Evolutionary conservation across 2,797 vertebrate genomes (phyloP), one percentile per base, ranked within the genome.

Genomic region (Catharus ustulatus): DNA sequence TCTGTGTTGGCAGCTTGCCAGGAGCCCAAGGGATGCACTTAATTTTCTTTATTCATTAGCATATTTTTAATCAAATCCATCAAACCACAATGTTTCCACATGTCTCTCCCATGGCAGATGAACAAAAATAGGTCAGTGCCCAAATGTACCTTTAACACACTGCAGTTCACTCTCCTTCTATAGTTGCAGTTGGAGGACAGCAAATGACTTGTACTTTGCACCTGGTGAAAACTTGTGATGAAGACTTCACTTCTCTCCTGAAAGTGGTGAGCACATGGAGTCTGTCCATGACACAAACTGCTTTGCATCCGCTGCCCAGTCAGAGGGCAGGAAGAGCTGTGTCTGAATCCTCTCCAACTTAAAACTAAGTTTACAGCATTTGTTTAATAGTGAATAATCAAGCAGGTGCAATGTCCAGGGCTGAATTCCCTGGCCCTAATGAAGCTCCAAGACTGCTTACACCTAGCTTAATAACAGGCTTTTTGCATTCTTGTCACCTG

Each of bases 1-100:
- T 72, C 89, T 96, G 55, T 52, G 82, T 90, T 95, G 94, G 95
- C 91, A 79, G 59, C 45, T 84, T 94, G 92, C 96, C 95, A 96
- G 95, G 23, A 96, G 95, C 96, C 94, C 93, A 96, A 96, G 95
- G 94, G 93, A 93, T 96, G 67, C 91, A 87, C 95, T 97, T 97
- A 94, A 96, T 96, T 96, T 96, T 97, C 95, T 95, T 93, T 94
- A 95, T 94, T 94, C 94, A 96, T 96, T 95, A 94, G 91, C 96
- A 96, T 96, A 96, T 96, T 96, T 97, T 97, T 97, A 97, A 97
- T 96, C 96, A 96, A 97, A 95, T 78, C 91, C 95, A 95, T 95
- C 91, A 96, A 96, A 96, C 95, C 95, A 94, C 95, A 96, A 84
- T 94, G 94, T 96, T 96, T 97, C 94, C 92, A 95, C 95, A 94